Evolutionary conservation across 2,113 vertebrate species (phyloP).

Genomic region (Oostethus manadensis): DNA sequence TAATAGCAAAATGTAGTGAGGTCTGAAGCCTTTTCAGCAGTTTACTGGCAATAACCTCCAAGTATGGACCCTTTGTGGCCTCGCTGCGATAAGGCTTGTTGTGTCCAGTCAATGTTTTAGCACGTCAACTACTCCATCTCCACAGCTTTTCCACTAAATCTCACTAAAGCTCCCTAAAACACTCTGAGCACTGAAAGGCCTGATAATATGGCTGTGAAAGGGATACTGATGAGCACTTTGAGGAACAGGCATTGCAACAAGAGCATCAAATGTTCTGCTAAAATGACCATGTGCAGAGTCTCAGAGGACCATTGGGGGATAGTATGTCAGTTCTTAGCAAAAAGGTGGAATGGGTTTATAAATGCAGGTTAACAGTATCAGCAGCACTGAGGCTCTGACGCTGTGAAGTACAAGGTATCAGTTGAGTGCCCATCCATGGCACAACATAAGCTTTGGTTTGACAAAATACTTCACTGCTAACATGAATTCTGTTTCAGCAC

Average conservation of each 20-base stretch:
- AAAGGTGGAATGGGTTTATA: constrained; percentile 25
- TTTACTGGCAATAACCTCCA: constrained; percentile 1
- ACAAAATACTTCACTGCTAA: constrained; percentile 39
- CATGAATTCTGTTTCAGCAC: constrained; percentile 12
- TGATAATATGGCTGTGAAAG: constrained; percentile 45
- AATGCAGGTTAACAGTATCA: constrained; percentile 2
- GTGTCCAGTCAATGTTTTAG: constrained; percentile 28
- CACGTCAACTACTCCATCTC: constrained; percentile 20
- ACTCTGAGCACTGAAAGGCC: constrained; percentile 29
- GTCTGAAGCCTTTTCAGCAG: constrained; percentile 6
- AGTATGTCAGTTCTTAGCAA: constrained; percentile 36
- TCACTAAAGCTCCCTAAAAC: constrained; percentile 39
- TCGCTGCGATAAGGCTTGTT: constrained; percentile 7
- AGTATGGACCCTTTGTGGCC: constrained; percentile 12
- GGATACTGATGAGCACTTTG: constrained; percentile 43
- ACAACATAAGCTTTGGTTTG: constrained; percentile 26
- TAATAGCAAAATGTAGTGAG: constrained; percentile 1
- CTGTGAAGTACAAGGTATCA: constrained; percentile 13
- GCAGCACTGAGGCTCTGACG: neutral
- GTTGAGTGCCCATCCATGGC: constrained; percentile 18
- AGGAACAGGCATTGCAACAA: constrained; percentile 38
- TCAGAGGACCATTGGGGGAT: constrained; percentile 29
- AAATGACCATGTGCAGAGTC: constrained; percentile 25
- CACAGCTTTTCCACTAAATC: constrained; percentile 31
- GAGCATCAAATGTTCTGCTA: constrained; percentile 50